Percentiles rank a stretch among this genome's conserved stretches.
Conservation (phyloP, 2,797 vertebrate genomes). For the Pogoniulus pusillus region DNA sequence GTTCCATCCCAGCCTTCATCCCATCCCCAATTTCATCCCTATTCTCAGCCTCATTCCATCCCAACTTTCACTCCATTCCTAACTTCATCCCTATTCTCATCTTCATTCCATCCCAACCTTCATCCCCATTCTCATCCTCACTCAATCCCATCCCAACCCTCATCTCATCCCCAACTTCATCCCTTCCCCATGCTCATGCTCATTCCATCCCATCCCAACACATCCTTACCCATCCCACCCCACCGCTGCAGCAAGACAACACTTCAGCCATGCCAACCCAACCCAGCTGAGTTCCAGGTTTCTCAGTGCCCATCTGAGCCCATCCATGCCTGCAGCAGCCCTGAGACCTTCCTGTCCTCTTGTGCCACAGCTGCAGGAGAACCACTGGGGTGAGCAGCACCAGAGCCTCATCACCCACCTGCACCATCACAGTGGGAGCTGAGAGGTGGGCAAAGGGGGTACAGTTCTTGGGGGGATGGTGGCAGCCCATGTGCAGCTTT, state of each 20-base stretch:
- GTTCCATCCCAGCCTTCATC: not conserved
- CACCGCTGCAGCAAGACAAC: not conserved
- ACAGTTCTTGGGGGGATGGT: not conserved
- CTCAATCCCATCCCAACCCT: not conserved
- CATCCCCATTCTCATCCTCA: not conserved
- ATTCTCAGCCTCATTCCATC: too few relatives aligned
- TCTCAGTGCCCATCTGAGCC: accelerated
- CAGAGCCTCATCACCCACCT: accelerated
- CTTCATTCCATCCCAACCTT: not conserved
- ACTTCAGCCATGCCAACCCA: accelerated
- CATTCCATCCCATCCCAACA: not conserved
- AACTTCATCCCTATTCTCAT: not conserved
- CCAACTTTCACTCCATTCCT: not conserved
- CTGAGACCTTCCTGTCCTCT: accelerated
- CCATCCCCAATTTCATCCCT: not conserved
- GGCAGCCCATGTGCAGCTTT: not conserved
- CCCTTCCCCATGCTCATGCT: not conserved
- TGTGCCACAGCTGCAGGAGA: accelerated
- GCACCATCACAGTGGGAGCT: accelerated
- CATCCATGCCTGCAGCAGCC: accelerated
- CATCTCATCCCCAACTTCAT: too few relatives aligned
- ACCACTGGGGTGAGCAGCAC: accelerated
- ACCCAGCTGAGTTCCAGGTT: accelerated
- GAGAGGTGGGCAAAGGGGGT: not conserved
- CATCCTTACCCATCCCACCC: not conserved